Conservation (phyloP, 2,797 vertebrate genomes). For the Carcharodon carcharias region DNA sequence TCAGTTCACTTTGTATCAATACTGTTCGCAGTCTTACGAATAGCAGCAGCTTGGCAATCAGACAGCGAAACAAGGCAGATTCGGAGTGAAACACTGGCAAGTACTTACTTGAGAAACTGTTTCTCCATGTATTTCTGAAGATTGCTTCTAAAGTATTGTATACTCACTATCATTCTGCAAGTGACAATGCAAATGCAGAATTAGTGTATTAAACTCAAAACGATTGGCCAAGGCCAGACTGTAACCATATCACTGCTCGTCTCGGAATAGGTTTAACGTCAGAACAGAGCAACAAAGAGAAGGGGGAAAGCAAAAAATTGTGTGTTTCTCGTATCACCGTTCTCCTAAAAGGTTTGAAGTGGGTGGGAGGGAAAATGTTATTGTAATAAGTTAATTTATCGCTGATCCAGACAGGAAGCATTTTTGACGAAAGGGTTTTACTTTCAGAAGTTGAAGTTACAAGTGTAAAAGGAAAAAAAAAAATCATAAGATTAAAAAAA, state of each 20-base stretch:
- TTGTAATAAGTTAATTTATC: not conserved
- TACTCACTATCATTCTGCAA: slow-evolving; percentile 31
- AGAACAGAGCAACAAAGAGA: not conserved
- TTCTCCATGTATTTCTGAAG: slow-evolving; percentile 32
- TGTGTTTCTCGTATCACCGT: not conserved
- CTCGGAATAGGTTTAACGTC: not conserved
- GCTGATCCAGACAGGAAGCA: not conserved
- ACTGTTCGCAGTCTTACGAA: not conserved
- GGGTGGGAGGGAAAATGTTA: not conserved
- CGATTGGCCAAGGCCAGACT: not conserved
- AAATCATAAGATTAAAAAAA: not conserved
- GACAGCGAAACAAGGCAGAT: not conserved
- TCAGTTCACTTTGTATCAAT: not conserved
- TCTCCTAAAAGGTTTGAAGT: not conserved
- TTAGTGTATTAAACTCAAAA: not conserved
- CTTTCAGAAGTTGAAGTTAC: not conserved
- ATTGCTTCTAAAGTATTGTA: not conserved
- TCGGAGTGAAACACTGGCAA: not conserved
- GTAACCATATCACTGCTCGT: not conserved
- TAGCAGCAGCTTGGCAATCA: not conserved
- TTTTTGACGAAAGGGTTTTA: not conserved
- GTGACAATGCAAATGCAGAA: slow-evolving; percentile 1
- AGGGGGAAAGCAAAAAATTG: not conserved
- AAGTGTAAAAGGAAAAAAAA: not conserved
- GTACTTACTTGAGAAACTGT: slow-evolving; percentile 36